Evolutionary conservation across 2,888 invertebrate species (phyloP).

Genomic region (Sepiola atlantica): DNA sequence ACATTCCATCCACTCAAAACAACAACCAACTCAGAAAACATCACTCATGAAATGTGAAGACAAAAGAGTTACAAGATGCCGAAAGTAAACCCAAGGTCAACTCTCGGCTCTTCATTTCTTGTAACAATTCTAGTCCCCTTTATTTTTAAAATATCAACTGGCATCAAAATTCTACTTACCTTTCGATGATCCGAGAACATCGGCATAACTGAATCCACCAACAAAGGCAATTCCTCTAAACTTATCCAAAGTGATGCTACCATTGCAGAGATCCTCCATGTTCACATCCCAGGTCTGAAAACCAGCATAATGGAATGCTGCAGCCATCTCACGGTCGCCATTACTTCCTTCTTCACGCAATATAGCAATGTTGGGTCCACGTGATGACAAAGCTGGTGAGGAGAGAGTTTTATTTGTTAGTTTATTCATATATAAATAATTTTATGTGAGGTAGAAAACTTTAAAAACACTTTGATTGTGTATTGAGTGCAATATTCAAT

Average conservation of each 20-base stretch:
- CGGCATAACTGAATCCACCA: slow-evolving; percentile 99
- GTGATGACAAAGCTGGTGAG: slow-evolving; percentile 52
- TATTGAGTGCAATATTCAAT: too few species aligned
- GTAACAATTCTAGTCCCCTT: too few species aligned
- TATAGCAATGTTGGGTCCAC: slow-evolving; percentile 85
- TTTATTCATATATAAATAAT: neutral
- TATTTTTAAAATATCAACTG: too few species aligned
- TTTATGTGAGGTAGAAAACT: neutral
- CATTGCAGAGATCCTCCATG: slow-evolving; percentile 89
- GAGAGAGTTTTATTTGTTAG: neutral
- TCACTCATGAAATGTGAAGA: too few species aligned
- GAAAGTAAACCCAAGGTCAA: too few species aligned
- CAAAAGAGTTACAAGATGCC: too few species aligned
- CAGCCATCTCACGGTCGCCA: slow-evolving; percentile 96
- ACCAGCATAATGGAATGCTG: slow-evolving; percentile 89
- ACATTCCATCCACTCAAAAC: too few species aligned
- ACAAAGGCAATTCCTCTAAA: slow-evolving; percentile 95
- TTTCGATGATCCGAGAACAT: slow-evolving; percentile 97
- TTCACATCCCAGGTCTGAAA: slow-evolving; percentile 93
- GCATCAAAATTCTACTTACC: slow-evolving; percentile 61
- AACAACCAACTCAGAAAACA: too few species aligned
- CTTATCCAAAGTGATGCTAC: slow-evolving; percentile 82
- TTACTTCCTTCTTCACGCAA: slow-evolving; percentile 97
- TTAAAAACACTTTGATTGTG: too few species aligned
- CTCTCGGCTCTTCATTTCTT: too few species aligned